phyloP scores from a whole-genome alignment of 2,888 invertebrate species.

The Ecdyonurus torrentis region DNA sequence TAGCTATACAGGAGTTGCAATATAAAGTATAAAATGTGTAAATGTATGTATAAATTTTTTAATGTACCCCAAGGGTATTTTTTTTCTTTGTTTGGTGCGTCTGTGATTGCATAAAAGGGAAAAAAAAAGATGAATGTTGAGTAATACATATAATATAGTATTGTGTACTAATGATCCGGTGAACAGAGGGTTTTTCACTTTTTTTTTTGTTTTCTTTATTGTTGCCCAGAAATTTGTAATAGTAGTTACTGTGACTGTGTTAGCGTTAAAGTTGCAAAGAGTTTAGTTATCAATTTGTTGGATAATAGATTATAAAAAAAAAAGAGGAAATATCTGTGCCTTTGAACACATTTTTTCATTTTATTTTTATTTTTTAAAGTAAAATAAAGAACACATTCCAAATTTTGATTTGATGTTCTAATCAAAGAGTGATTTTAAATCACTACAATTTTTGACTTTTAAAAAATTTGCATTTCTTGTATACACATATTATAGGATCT shows the following conservation, averaged over 20 bases:
- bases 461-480: too few relatives aligned
- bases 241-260: conserved; percentile 10
- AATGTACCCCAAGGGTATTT: neutral
- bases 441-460: too few relatives aligned
- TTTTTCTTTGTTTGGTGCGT: neutral
- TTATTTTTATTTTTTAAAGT: neutral
- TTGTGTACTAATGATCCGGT: neutral
- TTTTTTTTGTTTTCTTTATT: too few relatives aligned
- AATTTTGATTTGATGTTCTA: neutral
- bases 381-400: neutral
- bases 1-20: neutral
- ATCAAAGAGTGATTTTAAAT: neutral
- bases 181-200: neutral
- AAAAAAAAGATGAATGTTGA: neutral
- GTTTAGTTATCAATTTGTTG: conserved; percentile 10
- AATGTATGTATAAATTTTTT: neutral
- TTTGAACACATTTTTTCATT: neutral
- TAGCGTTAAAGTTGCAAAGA: conserved; percentile 10
- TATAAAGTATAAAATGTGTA: neutral
- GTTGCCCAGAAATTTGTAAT: neutral
- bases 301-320: neutral
- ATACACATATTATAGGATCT: too few relatives aligned
- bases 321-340: too few relatives aligned
- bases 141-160: too few relatives aligned
- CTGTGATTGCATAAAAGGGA: neutral